These are phyloP conservation scores for Ophthalmolycus amberensis DNA, from an alignment of 2,113 vertebrate genomes.

Conservation along the genomic window DNA sequence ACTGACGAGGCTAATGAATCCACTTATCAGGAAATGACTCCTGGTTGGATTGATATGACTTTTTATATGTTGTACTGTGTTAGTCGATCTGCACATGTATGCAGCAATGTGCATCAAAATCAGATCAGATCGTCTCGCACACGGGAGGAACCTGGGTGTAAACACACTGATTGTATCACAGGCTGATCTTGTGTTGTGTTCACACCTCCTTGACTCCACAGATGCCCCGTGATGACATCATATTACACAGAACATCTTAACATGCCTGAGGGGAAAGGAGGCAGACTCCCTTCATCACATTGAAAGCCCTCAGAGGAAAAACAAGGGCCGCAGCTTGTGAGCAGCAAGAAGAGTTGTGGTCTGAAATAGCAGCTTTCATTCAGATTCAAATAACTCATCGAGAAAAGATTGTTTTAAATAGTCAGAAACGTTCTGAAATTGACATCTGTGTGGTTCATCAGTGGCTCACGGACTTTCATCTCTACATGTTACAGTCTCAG, in stretches of 20 bases:
- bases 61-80: background rate
- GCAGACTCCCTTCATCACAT: slow-evolving; percentile 22
- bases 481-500: background rate
- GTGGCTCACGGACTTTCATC: background rate
- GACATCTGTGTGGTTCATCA: background rate
- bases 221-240: background rate
- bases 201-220: slow-evolving; percentile 17
- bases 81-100: background rate
- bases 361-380: too few species aligned
- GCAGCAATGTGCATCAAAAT: background rate
- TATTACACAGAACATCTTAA: slow-evolving; percentile 22
- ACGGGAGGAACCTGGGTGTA: background rate
- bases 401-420: background rate
- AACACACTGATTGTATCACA: background rate
- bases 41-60: background rate
- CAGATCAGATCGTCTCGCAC: background rate
- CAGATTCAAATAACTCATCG: background rate
- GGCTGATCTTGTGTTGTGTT: too few species aligned
- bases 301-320: slow-evolving; percentile 3
- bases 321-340: background rate
- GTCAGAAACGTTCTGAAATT: background rate
- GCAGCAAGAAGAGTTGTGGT: background rate
- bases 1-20: background rate
- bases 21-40: background rate
- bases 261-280: slow-evolving; percentile 16